Evolutionary conservation across 2,888 invertebrate genomes (phyloP).

Genomic region (Bedellia somnulentella): DNA sequence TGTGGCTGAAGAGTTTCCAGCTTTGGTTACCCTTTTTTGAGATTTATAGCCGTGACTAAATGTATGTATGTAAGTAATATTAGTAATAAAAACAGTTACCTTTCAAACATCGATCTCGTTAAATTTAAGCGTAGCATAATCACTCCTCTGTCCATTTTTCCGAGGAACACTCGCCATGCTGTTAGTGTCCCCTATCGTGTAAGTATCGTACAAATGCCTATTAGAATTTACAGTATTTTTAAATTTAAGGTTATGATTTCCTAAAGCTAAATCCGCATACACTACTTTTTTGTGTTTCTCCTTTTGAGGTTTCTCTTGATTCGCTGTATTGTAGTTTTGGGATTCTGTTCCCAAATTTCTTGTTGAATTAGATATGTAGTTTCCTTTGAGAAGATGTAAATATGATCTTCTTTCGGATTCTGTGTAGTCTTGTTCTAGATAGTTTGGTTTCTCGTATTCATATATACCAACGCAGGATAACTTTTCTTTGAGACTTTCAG

Average conservation of each 20-base stretch:
- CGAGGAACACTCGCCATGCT: conserved; percentile 33
- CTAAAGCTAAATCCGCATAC: conserved; percentile 56
- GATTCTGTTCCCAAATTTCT: conserved; percentile 41
- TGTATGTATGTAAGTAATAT: no score
- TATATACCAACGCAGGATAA: conserved; percentile 52
- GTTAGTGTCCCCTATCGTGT: conserved; percentile 33
- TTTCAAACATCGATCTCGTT: conserved; percentile 56
- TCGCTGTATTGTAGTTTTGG: conserved; percentile 27
- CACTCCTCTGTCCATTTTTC: conserved; percentile 34
- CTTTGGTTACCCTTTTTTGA: no score
- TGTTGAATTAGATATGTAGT: conserved; percentile 53
- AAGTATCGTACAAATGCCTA: conserved; percentile 56
- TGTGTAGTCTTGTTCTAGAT: conserved; percentile 45
- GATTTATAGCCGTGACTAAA: no score
- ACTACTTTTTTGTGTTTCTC: conserved; percentile 51
- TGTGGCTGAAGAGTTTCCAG: no score
- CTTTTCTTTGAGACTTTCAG: conserved; percentile 51
- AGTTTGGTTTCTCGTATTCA: conserved; percentile 50
- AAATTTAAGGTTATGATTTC: conserved; percentile 59
- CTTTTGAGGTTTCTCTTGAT: conserved; percentile 32
- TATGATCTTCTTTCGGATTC: conserved; percentile 48
- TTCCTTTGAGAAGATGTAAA: conserved; percentile 45
- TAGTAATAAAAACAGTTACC: no score
- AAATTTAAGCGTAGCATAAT: conserved; percentile 54
- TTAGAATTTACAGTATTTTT: conserved; percentile 61